These are phyloP conservation scores for Serilophus lunatus DNA, from an alignment of 2,113 vertebrate genomes.

Conservation along the genomic window DNA sequence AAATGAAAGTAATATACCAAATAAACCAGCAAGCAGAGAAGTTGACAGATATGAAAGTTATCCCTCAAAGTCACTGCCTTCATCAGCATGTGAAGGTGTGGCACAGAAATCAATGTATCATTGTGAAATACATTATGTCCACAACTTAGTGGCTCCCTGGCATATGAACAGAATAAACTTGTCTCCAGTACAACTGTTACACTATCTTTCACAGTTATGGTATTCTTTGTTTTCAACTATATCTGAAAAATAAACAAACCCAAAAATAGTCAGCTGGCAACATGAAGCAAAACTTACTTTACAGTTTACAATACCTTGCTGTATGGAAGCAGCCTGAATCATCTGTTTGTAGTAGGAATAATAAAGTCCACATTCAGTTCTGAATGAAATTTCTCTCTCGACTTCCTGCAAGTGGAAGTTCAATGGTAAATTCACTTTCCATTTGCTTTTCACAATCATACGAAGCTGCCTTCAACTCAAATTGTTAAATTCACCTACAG, in stretches of 20 bases:
- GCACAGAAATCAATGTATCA: background rate
- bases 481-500: background rate
- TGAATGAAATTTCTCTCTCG: slow-evolving; percentile 96
- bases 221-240: background rate
- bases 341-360: slow-evolving; percentile 99
- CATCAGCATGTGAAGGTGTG: background rate
- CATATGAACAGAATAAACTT: background rate
- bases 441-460: background rate
- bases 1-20: background rate
- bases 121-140: background rate
- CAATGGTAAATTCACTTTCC: background rate
- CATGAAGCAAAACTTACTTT: slow-evolving; percentile 28
- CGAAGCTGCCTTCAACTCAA: background rate
- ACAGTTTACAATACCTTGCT: slow-evolving; percentile 81
- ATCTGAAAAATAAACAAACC: background rate
- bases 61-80: background rate
- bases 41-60: background rate
- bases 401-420: slow-evolving; percentile 85
- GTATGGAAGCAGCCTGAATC: slow-evolving; percentile 88
- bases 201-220: background rate
- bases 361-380: slow-evolving; percentile 97
- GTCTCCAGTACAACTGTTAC: background rate
- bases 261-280: background rate
- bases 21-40: background rate
- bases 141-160: background rate